Percentiles rank a stretch among this genome's conserved stretches.
Conservation (phyloP, 2,888 invertebrate genomes). For the Apamea crenata region DNA sequence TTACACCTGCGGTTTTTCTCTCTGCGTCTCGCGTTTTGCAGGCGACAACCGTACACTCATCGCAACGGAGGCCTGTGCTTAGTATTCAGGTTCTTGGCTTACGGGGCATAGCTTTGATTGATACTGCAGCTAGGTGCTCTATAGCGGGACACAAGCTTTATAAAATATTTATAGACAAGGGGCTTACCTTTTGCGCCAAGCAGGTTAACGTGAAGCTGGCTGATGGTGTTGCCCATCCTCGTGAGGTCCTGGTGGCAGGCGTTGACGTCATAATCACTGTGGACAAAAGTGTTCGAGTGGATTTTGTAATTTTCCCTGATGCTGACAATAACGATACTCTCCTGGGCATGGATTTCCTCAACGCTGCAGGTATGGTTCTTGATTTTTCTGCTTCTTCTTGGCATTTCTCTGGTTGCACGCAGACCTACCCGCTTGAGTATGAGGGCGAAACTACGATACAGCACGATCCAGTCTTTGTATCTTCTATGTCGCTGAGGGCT, state of each 20-base stretch:
- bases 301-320: slow-evolving; percentile 10
- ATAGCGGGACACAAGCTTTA: slow-evolving; percentile 4
- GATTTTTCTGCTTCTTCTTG: background rate
- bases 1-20: slow-evolving; percentile 9
- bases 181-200: slow-evolving; percentile 13
- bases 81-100: background rate
- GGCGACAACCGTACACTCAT: background rate
- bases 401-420: slow-evolving; percentile 1
- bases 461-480: background rate
- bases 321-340: slow-evolving; percentile 25
- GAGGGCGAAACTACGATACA: background rate
- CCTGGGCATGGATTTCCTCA: slow-evolving; percentile 24
- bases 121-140: slow-evolving; percentile 16
- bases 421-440: slow-evolving; percentile 6
- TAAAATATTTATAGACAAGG: slow-evolving; percentile 1
- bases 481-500: slow-evolving; percentile 11
- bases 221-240: slow-evolving; percentile 9
- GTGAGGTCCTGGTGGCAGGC: background rate
- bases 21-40: slow-evolving; percentile 5
- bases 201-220: slow-evolving; percentile 23
- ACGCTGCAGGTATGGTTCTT: slow-evolving; percentile 15
- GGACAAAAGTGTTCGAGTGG: slow-evolving; percentile 1
- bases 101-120: background rate
- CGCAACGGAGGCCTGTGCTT: background rate
- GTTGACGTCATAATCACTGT: background rate